A percentile compares a stretch with the other conserved stretches of the same genome.
These are phyloP conservation scores for Melikaiella ostensackeni DNA, from an alignment of 2,888 invertebrate genomes.

Conservation along the genomic window DNA sequence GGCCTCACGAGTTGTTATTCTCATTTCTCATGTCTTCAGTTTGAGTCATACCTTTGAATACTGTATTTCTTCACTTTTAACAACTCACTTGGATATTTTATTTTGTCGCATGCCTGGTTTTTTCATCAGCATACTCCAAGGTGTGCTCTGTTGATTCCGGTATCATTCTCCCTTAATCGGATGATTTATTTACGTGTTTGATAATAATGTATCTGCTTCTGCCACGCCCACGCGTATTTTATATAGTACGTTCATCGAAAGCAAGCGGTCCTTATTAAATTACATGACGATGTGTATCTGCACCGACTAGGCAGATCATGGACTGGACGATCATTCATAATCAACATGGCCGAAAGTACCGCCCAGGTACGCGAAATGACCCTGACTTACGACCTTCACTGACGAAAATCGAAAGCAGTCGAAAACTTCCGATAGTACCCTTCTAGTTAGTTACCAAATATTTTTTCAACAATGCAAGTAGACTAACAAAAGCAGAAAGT, in stretches of 20 bases:
- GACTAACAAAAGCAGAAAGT: too few relatives aligned
- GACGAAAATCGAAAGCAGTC: background rate
- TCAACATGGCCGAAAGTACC: background rate
- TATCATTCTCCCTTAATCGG: background rate
- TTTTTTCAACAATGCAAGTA: too few relatives aligned
- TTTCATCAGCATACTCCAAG: background rate
- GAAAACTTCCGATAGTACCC: background rate
- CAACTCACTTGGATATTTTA: background rate
- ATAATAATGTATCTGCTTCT: background rate
- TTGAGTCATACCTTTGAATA: background rate
- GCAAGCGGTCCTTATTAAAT: slow-evolving; percentile 9
- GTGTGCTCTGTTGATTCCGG: background rate
- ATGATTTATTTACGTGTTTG: background rate
- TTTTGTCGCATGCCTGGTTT: background rate
- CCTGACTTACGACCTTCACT: background rate
- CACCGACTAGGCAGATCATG: background rate
- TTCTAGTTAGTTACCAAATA: too few relatives aligned
- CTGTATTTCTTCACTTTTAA: background rate
- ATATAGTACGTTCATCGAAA: background rate
- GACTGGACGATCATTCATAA: too few relatives aligned
- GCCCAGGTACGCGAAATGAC: background rate
- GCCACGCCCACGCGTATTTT: background rate
- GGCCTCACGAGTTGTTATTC: background rate
- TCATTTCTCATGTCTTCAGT: background rate
- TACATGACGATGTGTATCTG: background rate